phyloP scores from a whole-genome alignment of 2,888 invertebrate species.

The Fissipunctia ypsillon region DNA sequence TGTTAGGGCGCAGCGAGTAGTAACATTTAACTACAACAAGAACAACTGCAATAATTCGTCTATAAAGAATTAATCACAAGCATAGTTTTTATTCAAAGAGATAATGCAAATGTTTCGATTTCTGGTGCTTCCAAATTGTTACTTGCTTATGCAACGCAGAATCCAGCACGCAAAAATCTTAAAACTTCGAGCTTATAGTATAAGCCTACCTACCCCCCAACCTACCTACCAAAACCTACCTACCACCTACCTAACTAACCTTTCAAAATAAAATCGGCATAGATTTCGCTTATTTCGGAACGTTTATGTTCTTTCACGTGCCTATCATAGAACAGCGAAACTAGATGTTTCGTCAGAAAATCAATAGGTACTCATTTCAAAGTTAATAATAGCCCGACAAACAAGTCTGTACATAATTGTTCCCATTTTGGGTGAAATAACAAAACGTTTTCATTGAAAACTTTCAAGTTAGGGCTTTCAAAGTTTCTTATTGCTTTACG shows the following conservation, averaged over 20 bases:
- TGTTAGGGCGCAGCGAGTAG: too few species aligned
- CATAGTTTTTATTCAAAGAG: too few species aligned
- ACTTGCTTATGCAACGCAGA: neutral
- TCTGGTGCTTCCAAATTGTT: neutral
- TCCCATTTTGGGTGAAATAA: conserved; percentile 31
- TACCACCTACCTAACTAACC: too few species aligned
- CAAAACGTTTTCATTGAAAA: conserved; percentile 43
- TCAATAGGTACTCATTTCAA: conserved; percentile 37
- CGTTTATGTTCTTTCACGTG: neutral
- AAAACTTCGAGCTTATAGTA: too few species aligned
- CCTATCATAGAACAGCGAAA: neutral
- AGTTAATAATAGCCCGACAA: conserved; percentile 44
- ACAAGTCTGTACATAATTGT: conserved; percentile 45
- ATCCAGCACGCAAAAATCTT: neutral
- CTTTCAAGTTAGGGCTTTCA: conserved; percentile 21
- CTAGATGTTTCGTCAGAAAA: conserved; percentile 23
- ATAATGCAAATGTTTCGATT: too few species aligned
- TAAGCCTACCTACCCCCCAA: too few species aligned
- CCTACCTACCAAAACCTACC: too few species aligned
- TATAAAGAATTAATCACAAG: too few species aligned
- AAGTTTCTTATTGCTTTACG: conserved; percentile 30
- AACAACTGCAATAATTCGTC: too few species aligned
- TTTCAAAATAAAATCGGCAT: neutral
- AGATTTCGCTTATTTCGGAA: neutral
- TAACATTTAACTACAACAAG: too few species aligned